Base-by-base conservation (phyloP, 2,888 invertebrate species). In the Campaea margaritaria region DNA sequence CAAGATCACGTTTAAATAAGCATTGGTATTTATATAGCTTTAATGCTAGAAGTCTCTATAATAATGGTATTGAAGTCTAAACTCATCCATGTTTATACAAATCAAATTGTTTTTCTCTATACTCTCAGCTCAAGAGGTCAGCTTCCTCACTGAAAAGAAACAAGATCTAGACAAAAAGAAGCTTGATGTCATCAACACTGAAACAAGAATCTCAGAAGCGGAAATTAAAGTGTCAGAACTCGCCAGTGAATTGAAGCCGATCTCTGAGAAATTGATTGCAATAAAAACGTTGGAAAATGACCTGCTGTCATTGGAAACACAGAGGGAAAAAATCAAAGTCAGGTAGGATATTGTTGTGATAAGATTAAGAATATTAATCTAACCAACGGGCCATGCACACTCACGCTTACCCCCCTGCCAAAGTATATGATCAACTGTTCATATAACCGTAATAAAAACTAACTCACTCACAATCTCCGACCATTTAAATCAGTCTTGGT, bases 91-190 rank as follows among this genome's bases (percentile, higher is more conserved):
- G 31, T 31, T 31, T 3, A 31, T 7, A 9, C 31, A 9, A 31
- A 1, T 9, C 8, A 34, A 34, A 34, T 36, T 34, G 1, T 9
- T 11, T 9, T 11, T 34, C 11, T 34, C 1, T 34, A 4, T 36
- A 2, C 12, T 64, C 65, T 10, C 64, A 94, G 94, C 92, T 63
- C 85, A 89, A 50, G 89, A 93, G 73, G 91, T 95, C 31, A 86
- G 89, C 43, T 83, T 87, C 55, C 83, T 93, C 58, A 85, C 90
- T 61, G 93, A 94, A 57, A 91, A 93, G 38, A 95, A 96, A 73
- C 86, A 92, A 43, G 94, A 94, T 71, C 93, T 95, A 45, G 94
- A 95, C 68, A 92, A 91, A 48, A 94, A 94, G 77, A 93, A 93
- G 62, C 68, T 94, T 13, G 89, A 90, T 60, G 85, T 94, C 9